Conservation (phyloP, 1,140 invertebrate species). For the Myzus persicae region DNA sequence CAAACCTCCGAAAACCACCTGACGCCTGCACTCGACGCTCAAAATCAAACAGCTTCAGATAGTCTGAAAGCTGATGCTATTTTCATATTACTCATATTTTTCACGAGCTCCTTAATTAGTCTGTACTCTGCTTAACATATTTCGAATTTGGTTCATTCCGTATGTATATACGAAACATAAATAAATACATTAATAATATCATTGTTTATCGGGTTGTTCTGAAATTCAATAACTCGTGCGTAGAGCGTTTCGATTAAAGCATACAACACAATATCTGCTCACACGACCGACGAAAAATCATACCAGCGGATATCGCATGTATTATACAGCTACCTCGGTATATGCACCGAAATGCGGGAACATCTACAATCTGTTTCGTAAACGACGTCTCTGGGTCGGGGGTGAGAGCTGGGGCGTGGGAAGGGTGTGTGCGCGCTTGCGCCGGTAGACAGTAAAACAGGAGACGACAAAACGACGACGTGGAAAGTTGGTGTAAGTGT, state of each 20-base stretch:
- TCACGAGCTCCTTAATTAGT: neutral
- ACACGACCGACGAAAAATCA: neutral
- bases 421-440: neutral
- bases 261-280: neutral
- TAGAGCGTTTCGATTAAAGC: neutral
- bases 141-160: too few relatives aligned
- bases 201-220: too few relatives aligned
- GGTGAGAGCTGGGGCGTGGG: neutral
- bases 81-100: neutral
- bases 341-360: neutral
- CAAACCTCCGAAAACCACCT: neutral
- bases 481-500: neutral
- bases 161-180: too few relatives aligned
- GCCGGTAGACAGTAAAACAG: neutral
- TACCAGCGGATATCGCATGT: neutral
- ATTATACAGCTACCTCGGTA: neutral
- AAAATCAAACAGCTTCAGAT: neutral
- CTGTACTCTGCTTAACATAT: too few relatives aligned
- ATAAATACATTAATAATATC: too few relatives aligned
- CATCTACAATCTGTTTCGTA: neutral
- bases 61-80: neutral
- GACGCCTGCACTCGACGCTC: neutral
- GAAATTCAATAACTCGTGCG: neutral
- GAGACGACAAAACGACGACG: neutral
- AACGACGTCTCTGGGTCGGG: neutral